Base-by-base conservation (phyloP, 2,888 invertebrate genomes). In the Odontocerum albicorne region DNA sequence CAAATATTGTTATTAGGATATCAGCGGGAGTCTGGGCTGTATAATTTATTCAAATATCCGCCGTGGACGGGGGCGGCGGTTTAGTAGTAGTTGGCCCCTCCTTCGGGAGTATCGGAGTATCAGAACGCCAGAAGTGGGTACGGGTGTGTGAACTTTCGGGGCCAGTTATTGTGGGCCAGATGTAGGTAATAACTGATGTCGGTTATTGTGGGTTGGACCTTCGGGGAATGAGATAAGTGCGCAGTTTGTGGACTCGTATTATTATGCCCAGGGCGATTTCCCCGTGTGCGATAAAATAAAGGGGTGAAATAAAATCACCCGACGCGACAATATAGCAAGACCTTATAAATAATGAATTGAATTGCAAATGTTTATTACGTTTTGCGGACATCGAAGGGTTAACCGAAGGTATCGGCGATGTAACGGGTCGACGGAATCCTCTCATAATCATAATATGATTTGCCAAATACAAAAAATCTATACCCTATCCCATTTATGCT, bases 131-230 rank as follows among this genome's bases (percentile, higher is more conserved):
- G 44, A 44, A 53, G 35, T 39, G 46, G 51, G 47, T 31, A 44
- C 46, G 27, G 31, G 46, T 35, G 45, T 32, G 40, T 20, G 36
- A 57, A 57, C 47, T 57, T 57, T 57, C 38, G 49, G 46, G 52
- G 21, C 51, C 13, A 38, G 52, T 55, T 59, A 59, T 59, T 55
- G 52, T 51, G 44, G 52, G 36, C 50, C 52, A 53, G 57, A 57
- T 57, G 57, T 52, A 57, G 49, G 59, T 52, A 55, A 59, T 55
- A 59, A 59, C 59, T 55, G 55, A 55, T 59, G 59, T 55, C 55
- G 55, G 52, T 55, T 59, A 55, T 59, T 59, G 59, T 55, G 52
- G 51, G 47, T 49, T 35, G 49, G 52, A 59, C 59, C 43, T 51
- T 47, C 20, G 52, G 52, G 55, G 51, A 54, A 40, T 52, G 57